Percentiles rank a stretch among this genome's conserved stretches.
Conservation (phyloP, 2,113 vertebrate genomes). For the Melanotaenia duboulayi region DNA sequence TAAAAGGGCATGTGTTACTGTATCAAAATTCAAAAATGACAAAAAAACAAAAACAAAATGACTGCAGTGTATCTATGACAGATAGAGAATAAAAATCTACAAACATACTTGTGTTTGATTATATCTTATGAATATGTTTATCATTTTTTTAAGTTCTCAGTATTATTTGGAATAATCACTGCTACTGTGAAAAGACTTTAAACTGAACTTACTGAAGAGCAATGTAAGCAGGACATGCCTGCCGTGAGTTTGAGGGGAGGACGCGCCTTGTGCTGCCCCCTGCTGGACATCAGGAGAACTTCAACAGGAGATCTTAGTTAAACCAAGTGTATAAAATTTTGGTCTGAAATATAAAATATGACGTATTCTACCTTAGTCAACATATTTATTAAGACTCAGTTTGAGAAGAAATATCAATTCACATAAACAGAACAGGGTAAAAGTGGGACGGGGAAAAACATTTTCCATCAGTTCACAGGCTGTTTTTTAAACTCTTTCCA, state of each 20-base stretch:
- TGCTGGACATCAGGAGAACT: background rate
- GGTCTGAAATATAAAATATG: no score
- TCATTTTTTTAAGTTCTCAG: background rate
- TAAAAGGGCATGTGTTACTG: slow-evolving; percentile 98
- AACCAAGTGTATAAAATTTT: background rate
- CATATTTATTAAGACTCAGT: no score
- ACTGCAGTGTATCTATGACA: slow-evolving; percentile 95
- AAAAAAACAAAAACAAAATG: slow-evolving; percentile 90
- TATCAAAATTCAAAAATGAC: slow-evolving; percentile 86
- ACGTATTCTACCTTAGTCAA: no score
- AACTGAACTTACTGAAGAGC: no score
- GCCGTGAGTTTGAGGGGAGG: background rate
- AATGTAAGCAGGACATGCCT: background rate
- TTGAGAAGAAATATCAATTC: background rate
- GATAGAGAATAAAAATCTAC: slow-evolving; percentile 94
- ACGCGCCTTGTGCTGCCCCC: background rate
- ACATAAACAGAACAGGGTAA: background rate
- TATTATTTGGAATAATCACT: background rate
- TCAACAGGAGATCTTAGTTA: background rate
- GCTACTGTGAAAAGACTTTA: no score
- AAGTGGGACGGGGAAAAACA: no score
- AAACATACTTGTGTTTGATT: slow-evolving; percentile 72
- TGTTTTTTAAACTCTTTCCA: background rate
- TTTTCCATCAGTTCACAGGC: background rate
- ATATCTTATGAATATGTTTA: background rate